phyloP scores from a whole-genome alignment of 92 coral and sea anemone genomes.

The Porites cylindrica region DNA sequence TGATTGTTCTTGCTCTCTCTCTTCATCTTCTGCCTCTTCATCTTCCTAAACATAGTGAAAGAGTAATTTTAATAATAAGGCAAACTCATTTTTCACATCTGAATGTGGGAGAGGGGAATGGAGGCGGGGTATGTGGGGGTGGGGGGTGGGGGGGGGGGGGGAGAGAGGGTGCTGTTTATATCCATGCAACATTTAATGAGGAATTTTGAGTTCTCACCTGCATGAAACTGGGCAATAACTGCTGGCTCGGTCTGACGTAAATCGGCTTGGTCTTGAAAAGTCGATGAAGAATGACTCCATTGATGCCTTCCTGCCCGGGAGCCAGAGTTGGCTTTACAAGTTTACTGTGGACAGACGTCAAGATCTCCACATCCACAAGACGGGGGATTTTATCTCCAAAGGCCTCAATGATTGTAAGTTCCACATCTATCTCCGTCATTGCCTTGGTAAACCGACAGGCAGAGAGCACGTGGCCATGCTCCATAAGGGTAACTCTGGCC shows the following conservation, averaged over 20 bases:
- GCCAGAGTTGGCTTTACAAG: constrained; percentile 62
- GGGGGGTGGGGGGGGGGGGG: no score
- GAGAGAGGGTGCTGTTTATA: no score
- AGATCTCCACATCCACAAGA: constrained; percentile 38
- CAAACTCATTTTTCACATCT: no score
- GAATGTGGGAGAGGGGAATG: no score
- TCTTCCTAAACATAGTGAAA: neutral
- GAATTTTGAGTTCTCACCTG: neutral
- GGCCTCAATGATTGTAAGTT: constrained; percentile 54
- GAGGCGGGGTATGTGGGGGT: no score
- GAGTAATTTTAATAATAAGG: neutral
- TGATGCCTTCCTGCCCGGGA: constrained; percentile 56
- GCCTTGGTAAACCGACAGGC: constrained; percentile 58
- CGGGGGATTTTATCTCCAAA: constrained; percentile 56
- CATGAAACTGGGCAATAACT: neutral
- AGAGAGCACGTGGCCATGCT: constrained; percentile 68
- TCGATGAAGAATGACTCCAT: neutral
- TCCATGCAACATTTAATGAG: no score
- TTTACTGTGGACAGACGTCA: constrained; percentile 44
- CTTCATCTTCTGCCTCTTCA: no score
- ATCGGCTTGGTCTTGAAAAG: neutral
- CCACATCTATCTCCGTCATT: constrained; percentile 64
- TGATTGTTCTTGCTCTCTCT: neutral
- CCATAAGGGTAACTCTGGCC: constrained; percentile 40
- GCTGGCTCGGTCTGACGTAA: neutral